Conservation (phyloP, 2,113 vertebrate genomes). For the Elanus axillaris region DNA sequence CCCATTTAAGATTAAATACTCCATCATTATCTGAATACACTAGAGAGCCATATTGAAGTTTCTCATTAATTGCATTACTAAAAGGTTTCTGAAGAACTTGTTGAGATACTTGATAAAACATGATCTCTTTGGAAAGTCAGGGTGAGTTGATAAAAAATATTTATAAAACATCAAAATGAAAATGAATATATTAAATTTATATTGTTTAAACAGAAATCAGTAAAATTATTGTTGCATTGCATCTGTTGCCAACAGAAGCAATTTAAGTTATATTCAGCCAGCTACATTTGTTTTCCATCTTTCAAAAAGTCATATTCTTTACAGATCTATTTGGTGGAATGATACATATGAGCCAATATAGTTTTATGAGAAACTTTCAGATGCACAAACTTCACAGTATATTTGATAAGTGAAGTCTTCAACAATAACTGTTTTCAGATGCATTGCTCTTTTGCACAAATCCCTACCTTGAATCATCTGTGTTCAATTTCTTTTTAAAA, state of each 20-base stretch:
- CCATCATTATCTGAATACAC: background rate
- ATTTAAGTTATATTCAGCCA: background rate
- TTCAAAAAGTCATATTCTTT: background rate
- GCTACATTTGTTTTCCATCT: background rate
- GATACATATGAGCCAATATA: background rate
- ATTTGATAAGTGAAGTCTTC: background rate
- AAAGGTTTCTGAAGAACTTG: background rate
- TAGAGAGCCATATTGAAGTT: background rate
- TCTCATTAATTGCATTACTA: background rate
- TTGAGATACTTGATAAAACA: conserved; percentile 17
- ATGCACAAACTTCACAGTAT: background rate
- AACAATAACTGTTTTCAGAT: background rate
- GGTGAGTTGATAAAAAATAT: background rate
- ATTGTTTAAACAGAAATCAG: background rate
- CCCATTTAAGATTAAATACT: conserved; percentile 38
- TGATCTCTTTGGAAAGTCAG: background rate
- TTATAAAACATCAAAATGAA: background rate
- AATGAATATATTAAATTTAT: background rate
- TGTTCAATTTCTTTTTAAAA: background rate
- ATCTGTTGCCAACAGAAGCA: background rate
- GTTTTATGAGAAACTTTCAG: background rate
- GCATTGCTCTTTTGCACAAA: background rate
- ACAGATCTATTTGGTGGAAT: background rate
- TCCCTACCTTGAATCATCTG: background rate
- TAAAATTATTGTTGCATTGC: background rate